Conservation (phyloP, 2,797 vertebrate genomes). For the Spondyliosoma cantharus region DNA sequence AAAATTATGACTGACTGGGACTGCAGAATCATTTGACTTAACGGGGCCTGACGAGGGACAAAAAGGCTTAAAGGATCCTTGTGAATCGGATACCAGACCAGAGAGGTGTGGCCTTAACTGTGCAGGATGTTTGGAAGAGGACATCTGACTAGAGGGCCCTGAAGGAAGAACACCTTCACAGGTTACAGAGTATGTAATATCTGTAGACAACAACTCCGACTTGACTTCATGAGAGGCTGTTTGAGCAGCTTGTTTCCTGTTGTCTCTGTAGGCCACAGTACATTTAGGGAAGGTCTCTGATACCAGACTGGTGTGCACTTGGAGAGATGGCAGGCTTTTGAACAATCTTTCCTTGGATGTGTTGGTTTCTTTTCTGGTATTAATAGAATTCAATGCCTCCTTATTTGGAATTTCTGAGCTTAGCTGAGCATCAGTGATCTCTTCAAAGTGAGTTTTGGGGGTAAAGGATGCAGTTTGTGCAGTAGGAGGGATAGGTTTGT, state of each 20-base stretch:
- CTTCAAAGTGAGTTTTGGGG: neutral
- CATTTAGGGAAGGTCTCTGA: neutral
- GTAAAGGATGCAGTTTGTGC: slow-evolving; percentile 2
- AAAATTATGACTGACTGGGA: neutral
- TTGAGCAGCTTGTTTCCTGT: slow-evolving; percentile 4
- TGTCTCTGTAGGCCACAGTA: neutral
- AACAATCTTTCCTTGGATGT: slow-evolving; percentile 8
- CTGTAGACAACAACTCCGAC: neutral
- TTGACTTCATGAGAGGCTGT: neutral
- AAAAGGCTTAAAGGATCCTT: neutral
- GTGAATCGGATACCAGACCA: neutral
- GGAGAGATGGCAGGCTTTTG: neutral
- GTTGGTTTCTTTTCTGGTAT: neutral
- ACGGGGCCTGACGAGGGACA: neutral
- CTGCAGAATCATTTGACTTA: neutral
- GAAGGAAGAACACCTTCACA: neutral
- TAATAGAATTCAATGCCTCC: neutral
- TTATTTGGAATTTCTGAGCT: slow-evolving; percentile 5
- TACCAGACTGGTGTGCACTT: neutral
- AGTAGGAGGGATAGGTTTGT: neutral
- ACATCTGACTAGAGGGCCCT: neutral
- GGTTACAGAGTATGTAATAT: neutral
- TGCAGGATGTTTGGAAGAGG: neutral
- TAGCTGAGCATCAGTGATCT: neutral
- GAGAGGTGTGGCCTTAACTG: neutral